Percentiles rank a stretch among this genome's conserved stretches.
Conservation (phyloP, 2,888 invertebrate species). For the Acanthacorydalis orientalis region DNA sequence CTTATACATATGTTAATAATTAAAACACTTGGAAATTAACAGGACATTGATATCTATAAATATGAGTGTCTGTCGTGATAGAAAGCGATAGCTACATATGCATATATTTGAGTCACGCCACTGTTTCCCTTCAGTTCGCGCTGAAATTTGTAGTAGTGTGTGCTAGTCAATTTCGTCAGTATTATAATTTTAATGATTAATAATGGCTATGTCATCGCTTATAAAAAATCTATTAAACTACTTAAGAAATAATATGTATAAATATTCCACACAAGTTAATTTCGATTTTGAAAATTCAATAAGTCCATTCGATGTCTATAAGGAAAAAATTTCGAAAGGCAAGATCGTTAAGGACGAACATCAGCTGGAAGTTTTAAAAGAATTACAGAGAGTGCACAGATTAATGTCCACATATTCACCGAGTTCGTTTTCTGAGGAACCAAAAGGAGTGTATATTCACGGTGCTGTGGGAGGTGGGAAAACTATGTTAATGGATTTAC, state of each 20-base stretch:
- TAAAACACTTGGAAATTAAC: too few relatives aligned
- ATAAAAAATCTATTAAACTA: not conserved
- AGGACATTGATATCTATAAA: too few relatives aligned
- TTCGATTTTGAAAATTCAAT: not conserved
- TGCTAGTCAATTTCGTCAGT: too few relatives aligned
- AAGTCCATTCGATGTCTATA: slow-evolving; percentile 34
- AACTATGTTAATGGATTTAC: slow-evolving; percentile 98
- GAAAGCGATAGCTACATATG: too few relatives aligned
- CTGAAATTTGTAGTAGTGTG: too few relatives aligned
- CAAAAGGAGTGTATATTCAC: slow-evolving; percentile 73
- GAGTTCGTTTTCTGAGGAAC: slow-evolving; percentile 24
- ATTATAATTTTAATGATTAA: too few relatives aligned
- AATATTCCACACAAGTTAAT: slow-evolving; percentile 5
- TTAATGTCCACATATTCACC: slow-evolving; percentile 42
- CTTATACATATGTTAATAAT: too few relatives aligned
- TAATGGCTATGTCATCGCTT: not conserved
- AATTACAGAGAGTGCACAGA: slow-evolving; percentile 51
- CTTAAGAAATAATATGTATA: not conserved
- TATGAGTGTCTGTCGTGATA: too few relatives aligned
- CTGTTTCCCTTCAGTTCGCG: too few relatives aligned
- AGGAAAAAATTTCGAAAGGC: slow-evolving; percentile 38
- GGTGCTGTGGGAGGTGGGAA: slow-evolving; percentile 93
- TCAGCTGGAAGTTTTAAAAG: slow-evolving; percentile 51
- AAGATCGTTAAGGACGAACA: slow-evolving; percentile 48
- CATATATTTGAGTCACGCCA: too few relatives aligned